A percentile compares a stretch with the other conserved stretches of the same genome.
Evolutionary conservation across 2,113 vertebrate species (phyloP).

Genomic region (Albula goreensis): DNA sequence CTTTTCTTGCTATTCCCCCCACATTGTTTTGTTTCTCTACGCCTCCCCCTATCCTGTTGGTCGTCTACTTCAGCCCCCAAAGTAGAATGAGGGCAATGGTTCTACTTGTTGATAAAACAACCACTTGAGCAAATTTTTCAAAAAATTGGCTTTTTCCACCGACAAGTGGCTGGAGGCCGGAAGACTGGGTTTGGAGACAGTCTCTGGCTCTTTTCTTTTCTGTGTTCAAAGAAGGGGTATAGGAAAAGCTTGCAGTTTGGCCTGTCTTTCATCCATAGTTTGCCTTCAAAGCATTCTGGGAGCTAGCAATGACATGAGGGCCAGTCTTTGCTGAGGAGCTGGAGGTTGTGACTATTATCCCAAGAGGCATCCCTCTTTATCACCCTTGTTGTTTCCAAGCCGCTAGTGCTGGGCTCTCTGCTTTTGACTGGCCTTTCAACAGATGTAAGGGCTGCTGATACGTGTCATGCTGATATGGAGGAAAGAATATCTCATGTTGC

Average conservation of each 20-base stretch:
- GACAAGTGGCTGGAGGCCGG: constrained; percentile 28
- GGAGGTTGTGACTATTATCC: neutral
- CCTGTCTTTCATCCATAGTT: neutral
- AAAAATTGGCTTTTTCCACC: constrained; percentile 28
- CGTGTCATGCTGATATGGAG: neutral
- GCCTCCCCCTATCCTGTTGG: constrained; percentile 36
- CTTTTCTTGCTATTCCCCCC: constrained; percentile 50
- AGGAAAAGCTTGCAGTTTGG: constrained; percentile 14
- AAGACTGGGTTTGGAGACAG: constrained; percentile 13
- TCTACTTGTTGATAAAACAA: constrained; percentile 60
- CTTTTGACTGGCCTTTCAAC: neutral
- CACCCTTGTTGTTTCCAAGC: neutral
- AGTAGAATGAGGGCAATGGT: constrained; percentile 58
- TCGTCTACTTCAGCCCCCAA: constrained; percentile 44
- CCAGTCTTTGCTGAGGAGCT: neutral
- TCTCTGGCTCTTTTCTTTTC: constrained; percentile 44
- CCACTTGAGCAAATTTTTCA: constrained; percentile 45
- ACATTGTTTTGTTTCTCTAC: constrained; percentile 44
- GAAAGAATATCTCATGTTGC: neutral
- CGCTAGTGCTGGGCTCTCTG: neutral
- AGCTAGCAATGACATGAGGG: constrained; percentile 4
- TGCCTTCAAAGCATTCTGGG: no score
- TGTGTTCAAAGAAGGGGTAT: neutral
- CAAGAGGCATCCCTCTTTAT: neutral
- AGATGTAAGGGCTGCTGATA: neutral